These are phyloP conservation scores for Ranitomeya imitator DNA, from an alignment of 2,113 vertebrate species.

Conservation along the genomic window DNA sequence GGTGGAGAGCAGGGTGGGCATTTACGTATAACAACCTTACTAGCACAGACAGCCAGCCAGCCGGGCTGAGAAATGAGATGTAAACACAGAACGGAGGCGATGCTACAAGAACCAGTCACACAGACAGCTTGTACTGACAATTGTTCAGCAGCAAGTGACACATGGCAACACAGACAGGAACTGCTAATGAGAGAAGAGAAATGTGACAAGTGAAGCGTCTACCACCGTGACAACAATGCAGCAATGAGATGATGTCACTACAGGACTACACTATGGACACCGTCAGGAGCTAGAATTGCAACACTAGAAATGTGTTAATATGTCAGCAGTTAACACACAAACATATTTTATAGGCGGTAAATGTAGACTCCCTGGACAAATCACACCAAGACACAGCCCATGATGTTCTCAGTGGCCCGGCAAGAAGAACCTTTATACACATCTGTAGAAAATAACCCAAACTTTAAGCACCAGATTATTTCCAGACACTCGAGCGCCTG, in stretches of 20 bases:
- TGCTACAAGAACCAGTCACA: not conserved
- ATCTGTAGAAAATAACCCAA: no score
- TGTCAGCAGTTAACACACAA: no score
- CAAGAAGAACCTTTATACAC: no score
- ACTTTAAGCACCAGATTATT: no score
- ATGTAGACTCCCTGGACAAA: no score
- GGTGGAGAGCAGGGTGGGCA: not conserved
- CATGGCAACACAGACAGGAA: constrained; percentile 33
- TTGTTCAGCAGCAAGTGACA: constrained; percentile 10
- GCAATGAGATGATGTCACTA: constrained; percentile 1
- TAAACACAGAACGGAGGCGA: constrained; percentile 13
- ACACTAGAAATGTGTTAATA: no score
- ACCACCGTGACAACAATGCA: not conserved
- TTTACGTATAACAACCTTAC: not conserved
- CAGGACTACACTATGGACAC: not conserved
- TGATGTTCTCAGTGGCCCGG: no score
- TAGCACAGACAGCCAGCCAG: constrained; percentile 4
- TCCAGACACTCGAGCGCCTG: no score
- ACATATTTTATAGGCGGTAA: no score
- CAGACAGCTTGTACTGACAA: constrained; percentile 18
- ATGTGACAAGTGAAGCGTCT: not conserved
- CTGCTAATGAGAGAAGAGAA: constrained; percentile 10
- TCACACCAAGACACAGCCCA: no score
- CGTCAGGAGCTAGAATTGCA: not conserved
- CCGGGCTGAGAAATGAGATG: constrained; percentile 12